Conservation (phyloP, 2,888 invertebrate genomes). For the Apotomis turbidana region DNA sequence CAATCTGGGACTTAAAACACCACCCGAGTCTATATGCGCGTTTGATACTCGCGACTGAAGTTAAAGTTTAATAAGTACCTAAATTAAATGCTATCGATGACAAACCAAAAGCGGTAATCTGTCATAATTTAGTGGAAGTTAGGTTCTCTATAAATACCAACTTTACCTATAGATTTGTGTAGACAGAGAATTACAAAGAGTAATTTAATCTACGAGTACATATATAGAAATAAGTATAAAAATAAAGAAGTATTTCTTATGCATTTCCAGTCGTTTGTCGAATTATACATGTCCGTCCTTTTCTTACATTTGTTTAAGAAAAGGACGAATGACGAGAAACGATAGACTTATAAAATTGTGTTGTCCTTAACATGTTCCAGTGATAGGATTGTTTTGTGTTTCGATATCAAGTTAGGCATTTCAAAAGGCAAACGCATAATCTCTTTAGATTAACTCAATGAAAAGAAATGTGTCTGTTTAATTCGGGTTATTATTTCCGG, state of each 20-base stretch:
- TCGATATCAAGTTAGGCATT: conserved; percentile 1
- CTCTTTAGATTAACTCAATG: too few species aligned
- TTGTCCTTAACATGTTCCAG: conserved; percentile 13
- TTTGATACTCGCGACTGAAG: too few species aligned
- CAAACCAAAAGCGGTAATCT: background rate
- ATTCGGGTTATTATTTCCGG: too few species aligned
- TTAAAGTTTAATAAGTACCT: background rate
- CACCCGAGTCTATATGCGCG: too few species aligned
- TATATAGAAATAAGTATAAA: conserved; percentile 17
- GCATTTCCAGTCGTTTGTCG: conserved; percentile 23
- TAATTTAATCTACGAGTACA: conserved; percentile 12
- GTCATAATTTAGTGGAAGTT: background rate
- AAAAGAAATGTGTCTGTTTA: too few species aligned
- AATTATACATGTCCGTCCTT: background rate
- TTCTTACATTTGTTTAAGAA: background rate
- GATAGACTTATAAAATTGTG: background rate
- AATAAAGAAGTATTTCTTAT: conserved; percentile 16
- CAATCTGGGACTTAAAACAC: too few species aligned
- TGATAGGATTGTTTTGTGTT: conserved; percentile 13
- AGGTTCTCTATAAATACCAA: background rate
- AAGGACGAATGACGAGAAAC: conserved; percentile 1
- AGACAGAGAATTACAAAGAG: conserved; percentile 23
- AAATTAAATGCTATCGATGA: background rate
- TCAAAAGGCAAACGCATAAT: background rate
- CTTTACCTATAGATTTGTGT: background rate